Base-by-base conservation (phyloP, 2,797 vertebrate species). In the Chelon labrosus region DNA sequence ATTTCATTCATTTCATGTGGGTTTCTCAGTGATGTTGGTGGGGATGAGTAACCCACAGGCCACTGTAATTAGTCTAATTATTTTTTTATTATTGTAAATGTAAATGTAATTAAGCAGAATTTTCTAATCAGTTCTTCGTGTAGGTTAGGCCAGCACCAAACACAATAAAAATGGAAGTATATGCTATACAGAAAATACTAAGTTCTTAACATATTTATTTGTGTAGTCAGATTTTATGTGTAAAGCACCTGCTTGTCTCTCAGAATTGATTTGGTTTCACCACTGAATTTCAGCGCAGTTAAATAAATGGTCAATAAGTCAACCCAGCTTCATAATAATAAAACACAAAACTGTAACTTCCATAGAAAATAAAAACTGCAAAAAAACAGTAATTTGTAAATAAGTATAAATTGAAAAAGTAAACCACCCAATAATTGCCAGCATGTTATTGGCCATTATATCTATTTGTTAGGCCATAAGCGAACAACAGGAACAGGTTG, bases 1-100 rank as follows among this genome's bases (percentile, higher is more conserved):
- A 38, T 13, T 64, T 63, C 0, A 1, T 55, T 46, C 37, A 38
- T 13, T 64, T 63, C 4, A 51, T 50, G 13, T 41, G 8, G 14
- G 27, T 41, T 22, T 74, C 37, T 10, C 55, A 17, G 22, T 42
- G 66, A 62, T 46, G 41, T 39, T 27, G 5, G 47, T 41, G 41
- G 25, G 1, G 13, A 27, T 44, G 27, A 70, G 1, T 11, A 62
- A 65, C 22, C 51, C 52, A 59, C 10, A 1, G 27, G 52, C 27
- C 42, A 56, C 37, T 47, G 51, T 63, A 47, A 57, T 16, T 27
- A 16, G 7, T 22, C 22, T 22, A 22, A 22, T 22, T 22, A n/a
- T 22, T 22, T 22, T 27, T 27, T 27, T 27, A 27, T 3, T 27
- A 27, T 4, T 27, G 25, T 27, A 27, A 27, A 27, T 27, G 31